These are phyloP conservation scores for Microctenopoma stevenorrisi DNA, from an alignment of 2,797 vertebrate genomes.

Conservation along the genomic window DNA sequence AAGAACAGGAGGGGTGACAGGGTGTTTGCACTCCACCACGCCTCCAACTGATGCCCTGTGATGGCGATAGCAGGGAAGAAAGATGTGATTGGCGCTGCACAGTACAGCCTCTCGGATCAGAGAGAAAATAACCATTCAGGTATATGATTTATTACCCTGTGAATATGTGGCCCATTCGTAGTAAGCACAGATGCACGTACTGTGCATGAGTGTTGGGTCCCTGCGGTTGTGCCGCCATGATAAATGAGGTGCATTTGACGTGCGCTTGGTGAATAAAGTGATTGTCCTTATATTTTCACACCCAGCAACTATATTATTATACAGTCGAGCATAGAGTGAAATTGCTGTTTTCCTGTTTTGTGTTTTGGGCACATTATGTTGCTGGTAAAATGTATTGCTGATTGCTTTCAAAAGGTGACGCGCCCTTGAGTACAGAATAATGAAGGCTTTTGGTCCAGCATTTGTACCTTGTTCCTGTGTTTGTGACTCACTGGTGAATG, in stretches of 20 bases:
- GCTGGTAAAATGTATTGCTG: slow-evolving; percentile 7
- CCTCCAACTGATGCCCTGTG: slow-evolving; percentile 17
- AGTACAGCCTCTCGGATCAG: slow-evolving; percentile 5
- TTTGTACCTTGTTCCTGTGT: slow-evolving; percentile 12
- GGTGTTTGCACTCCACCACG: slow-evolving; percentile 4
- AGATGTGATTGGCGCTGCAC: slow-evolving; percentile 18
- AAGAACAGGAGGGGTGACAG: neutral
- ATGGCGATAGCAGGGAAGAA: slow-evolving; percentile 9
- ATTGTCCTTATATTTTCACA: neutral
- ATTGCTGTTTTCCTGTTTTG: slow-evolving; percentile 28
- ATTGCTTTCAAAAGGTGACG: neutral
- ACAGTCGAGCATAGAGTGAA: slow-evolving; percentile 18
- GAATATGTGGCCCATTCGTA: slow-evolving; percentile 10
- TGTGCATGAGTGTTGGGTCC: slow-evolving; percentile 16
- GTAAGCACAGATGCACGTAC: slow-evolving; percentile 9
- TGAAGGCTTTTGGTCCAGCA: neutral
- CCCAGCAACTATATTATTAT: neutral
- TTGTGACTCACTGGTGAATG: slow-evolving; percentile 10
- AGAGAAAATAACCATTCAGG: slow-evolving; percentile 7
- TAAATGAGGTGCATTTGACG: slow-evolving; percentile 19
- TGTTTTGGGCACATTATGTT: slow-evolving; percentile 2
- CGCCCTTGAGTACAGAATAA: neutral
- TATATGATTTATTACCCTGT: slow-evolving; percentile 28
- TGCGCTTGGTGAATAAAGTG: slow-evolving; percentile 19
- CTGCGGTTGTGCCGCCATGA: neutral